Conservation (phyloP, 2,888 invertebrate species). For the Pachymerium ferrugineum region DNA sequence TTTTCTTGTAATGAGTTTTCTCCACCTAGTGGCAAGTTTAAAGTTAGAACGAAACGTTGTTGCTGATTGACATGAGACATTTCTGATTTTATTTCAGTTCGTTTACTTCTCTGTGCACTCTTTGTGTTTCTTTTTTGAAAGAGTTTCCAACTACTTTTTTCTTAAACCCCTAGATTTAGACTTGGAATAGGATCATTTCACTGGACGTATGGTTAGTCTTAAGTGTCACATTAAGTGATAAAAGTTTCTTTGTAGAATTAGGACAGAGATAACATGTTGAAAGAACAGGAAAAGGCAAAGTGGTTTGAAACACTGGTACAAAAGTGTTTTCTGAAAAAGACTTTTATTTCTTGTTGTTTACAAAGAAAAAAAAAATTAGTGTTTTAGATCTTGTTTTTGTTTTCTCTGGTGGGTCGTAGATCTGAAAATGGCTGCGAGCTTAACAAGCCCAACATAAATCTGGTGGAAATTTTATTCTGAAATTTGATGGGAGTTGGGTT, state of each 20-base stretch:
- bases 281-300: background rate
- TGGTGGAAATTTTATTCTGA: too few species aligned
- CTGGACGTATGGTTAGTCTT: too few species aligned
- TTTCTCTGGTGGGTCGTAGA: background rate
- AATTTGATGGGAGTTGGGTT: too few species aligned
- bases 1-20: too few species aligned
- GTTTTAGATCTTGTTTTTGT: background rate
- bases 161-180: too few species aligned
- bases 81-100: too few species aligned
- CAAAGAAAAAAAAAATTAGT: background rate
- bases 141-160: too few species aligned
- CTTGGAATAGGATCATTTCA: too few species aligned
- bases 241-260: background rate
- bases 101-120: too few species aligned
- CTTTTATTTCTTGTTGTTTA: background rate
- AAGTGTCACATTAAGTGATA: slow-evolving; percentile 2
- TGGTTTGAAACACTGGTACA: background rate
- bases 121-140: too few species aligned
- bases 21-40: too few species aligned
- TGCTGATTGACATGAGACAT: background rate
- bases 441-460: too few species aligned
- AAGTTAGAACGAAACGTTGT: background rate
- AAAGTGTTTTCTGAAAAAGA: background rate
- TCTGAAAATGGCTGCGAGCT: background rate
- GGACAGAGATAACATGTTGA: background rate